Percentiles rank a stretch among this genome's conserved stretches.
phyloP scores from a whole-genome alignment of 2,888 invertebrate species.

The Therioaphis trifolii region DNA sequence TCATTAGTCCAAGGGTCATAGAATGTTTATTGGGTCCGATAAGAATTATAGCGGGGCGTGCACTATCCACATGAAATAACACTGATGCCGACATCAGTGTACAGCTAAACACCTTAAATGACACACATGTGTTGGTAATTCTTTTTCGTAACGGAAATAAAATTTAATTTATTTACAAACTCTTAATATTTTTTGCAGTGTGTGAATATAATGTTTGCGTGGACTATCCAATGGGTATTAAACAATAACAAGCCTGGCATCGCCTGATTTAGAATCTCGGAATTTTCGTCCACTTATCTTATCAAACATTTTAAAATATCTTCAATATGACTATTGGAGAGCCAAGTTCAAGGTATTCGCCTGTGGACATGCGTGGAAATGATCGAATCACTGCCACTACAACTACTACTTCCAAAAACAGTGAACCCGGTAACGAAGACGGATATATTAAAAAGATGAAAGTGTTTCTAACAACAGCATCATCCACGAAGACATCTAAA shows the following conservation, averaged over 20 bases:
- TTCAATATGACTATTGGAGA: constrained; percentile 1
- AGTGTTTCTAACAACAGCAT: constrained; percentile 21
- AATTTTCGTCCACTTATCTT: background rate
- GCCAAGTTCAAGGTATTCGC: constrained; percentile 30
- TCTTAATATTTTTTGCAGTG: constrained; percentile 26
- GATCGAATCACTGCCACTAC: background rate
- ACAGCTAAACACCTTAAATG: constrained; percentile 35
- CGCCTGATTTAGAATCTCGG: background rate
- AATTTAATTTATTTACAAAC: background rate
- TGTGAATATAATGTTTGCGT: constrained; percentile 6
- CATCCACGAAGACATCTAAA: constrained; percentile 2
- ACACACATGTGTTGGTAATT: constrained; percentile 40
- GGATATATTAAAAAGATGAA: constrained; percentile 45
- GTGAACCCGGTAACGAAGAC: background rate
- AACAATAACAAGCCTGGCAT: constrained; percentile 17
- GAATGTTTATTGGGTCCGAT: constrained; percentile 40
- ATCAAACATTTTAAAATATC: background rate
- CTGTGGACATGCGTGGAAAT: constrained; percentile 25
- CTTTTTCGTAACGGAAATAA: background rate
- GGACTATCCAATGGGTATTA: constrained; percentile 17
- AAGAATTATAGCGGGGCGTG: constrained; percentile 45
- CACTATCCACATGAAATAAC: constrained; percentile 8
- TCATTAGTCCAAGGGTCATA: constrained; percentile 31
- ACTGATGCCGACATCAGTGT: constrained; percentile 40
- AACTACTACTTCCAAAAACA: constrained; percentile 1